These are phyloP conservation scores for Hoplodrina blanda DNA, from an alignment of 2,888 invertebrate species.

Conservation along the genomic window DNA sequence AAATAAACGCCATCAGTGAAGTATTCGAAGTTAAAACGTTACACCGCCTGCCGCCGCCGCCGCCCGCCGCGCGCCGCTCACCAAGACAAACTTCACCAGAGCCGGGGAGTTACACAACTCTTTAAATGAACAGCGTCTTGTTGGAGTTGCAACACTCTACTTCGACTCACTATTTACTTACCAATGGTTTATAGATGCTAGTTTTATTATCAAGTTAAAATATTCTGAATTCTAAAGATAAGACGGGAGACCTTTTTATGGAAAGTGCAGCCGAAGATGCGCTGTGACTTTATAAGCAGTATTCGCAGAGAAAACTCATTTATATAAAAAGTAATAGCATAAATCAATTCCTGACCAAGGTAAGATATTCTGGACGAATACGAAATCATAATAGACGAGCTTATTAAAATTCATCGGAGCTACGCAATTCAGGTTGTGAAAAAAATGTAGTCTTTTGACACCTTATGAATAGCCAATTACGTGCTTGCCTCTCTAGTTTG, in stretches of 20 bases:
- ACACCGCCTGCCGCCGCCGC: slow-evolving; percentile 59
- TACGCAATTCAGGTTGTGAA: slow-evolving; percentile 74
- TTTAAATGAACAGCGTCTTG: slow-evolving; percentile 79
- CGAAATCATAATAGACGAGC: slow-evolving; percentile 76
- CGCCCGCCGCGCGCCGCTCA: slow-evolving; percentile 56
- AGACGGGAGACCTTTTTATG: slow-evolving; percentile 32
- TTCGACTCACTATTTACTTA: slow-evolving; percentile 73
- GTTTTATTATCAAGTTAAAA: slow-evolving; percentile 51
- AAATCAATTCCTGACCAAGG: slow-evolving; percentile 79
- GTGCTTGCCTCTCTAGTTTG: slow-evolving; percentile 37
- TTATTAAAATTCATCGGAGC: slow-evolving; percentile 79
- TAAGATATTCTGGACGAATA: slow-evolving; percentile 76
- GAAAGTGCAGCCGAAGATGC: slow-evolving; percentile 51
- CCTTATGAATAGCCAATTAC: slow-evolving; percentile 64
- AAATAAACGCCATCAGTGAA: slow-evolving; percentile 67
- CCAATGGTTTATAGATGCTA: slow-evolving; percentile 67
- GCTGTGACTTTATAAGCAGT: slow-evolving; percentile 62
- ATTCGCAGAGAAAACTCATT: slow-evolving; percentile 71
- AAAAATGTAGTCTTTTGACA: slow-evolving; percentile 71
- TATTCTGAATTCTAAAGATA: slow-evolving; percentile 40
- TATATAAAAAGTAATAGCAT: slow-evolving; percentile 76
- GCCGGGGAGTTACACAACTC: slow-evolving; percentile 74
- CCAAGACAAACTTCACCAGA: slow-evolving; percentile 72
- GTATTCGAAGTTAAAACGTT: slow-evolving; percentile 72
- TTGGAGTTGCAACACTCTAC: slow-evolving; percentile 72